Base-by-base conservation (phyloP, 2,888 invertebrate genomes). In the Diplazon laetatorius region DNA sequence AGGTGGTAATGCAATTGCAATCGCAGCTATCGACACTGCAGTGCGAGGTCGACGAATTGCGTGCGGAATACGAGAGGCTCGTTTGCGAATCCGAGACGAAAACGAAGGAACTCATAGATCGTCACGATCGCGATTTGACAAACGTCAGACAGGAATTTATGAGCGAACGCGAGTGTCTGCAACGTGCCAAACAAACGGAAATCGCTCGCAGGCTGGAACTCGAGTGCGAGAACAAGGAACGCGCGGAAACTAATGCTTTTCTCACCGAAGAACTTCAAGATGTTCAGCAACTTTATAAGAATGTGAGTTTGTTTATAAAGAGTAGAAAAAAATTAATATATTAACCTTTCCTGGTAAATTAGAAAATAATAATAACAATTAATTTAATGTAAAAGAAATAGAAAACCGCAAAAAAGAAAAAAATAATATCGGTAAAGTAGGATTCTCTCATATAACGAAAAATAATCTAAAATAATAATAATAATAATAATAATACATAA, bases 241-340 rank as follows among this genome's bases (percentile, higher is more conserved):
- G 63, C 0, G 66, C 77, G 3, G 82, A 83, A 37, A 83, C 78
- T 2, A 85, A 87, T 46, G 55, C 65, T 46, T 86, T 82, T 39
- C 76, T 84, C 18, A 63, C 62, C n/a, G 42, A 82, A 62, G 84
- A 87, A 74, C 78, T 88, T 25, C 73, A 83, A 25, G 81, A 87
- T 59, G 79, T 87, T 8, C 83, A 87, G 73, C 83, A 80, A 65
- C 81, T 84, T 42, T 85, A 85, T 62, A 83, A 84, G 76, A 86
- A 87, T 25, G 86, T 87, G 59, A 68, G 82, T 42, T 14, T 6
- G 6, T 30, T 30, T 2, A 30, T 2, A 6, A 30, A 5, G 6
- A 30, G 2, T 30, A n/a, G n/a, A n/a, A n/a, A n/a, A n/a, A n/a
- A n/a, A n/a, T n/a, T n/a, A n/a, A n/a, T n/a, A n/a, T n/a, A n/a